Percentiles rank a stretch among this genome's conserved stretches.
These are phyloP conservation scores for Forbesichthys papilliferus DNA, from an alignment of 2,113 vertebrate genomes.

Conservation along the genomic window DNA sequence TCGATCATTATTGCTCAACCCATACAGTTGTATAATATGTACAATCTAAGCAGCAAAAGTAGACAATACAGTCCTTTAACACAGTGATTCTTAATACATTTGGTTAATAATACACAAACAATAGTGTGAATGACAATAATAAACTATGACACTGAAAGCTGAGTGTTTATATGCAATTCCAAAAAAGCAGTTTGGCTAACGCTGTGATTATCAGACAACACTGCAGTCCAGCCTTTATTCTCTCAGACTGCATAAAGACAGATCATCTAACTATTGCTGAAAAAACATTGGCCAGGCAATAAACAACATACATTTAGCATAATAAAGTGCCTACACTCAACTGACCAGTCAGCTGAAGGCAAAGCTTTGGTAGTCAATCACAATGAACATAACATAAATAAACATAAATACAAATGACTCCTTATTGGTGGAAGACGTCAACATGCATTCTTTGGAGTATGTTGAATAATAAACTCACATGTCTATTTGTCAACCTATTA, in stretches of 20 bases:
- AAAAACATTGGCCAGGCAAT: slow-evolving; percentile 19
- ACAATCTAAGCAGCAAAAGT: slow-evolving; percentile 37
- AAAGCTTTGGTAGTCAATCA: slow-evolving; percentile 14
- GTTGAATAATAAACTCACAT: slow-evolving; percentile 37
- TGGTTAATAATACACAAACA: slow-evolving; percentile 38
- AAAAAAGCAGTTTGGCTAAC: slow-evolving; percentile 1
- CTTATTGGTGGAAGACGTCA: slow-evolving; percentile 31
- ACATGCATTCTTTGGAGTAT: slow-evolving; percentile 23
- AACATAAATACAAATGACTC: slow-evolving; percentile 22
- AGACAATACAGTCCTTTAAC: slow-evolving; percentile 36
- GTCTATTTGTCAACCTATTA: slow-evolving; percentile 17
- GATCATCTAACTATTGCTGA: slow-evolving; percentile 19
- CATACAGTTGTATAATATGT: slow-evolving; percentile 16
- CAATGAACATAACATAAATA: neutral
- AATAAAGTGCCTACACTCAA: neutral
- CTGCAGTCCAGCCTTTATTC: neutral
- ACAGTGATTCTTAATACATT: slow-evolving; percentile 34
- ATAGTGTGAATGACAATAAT: neutral
- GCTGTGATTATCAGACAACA: slow-evolving; percentile 8
- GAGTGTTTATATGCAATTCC: slow-evolving; percentile 16
- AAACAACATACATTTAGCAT: neutral
- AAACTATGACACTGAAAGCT: slow-evolving; percentile 14
- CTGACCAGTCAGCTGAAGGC: neutral
- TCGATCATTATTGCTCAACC: slow-evolving; percentile 35
- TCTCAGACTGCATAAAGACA: slow-evolving; percentile 18